Evolutionary conservation across 1,140 invertebrate genomes (phyloP), one percentile per base, ranked within the genome.

Genomic region (Caenorhabditis remanei): DNA sequence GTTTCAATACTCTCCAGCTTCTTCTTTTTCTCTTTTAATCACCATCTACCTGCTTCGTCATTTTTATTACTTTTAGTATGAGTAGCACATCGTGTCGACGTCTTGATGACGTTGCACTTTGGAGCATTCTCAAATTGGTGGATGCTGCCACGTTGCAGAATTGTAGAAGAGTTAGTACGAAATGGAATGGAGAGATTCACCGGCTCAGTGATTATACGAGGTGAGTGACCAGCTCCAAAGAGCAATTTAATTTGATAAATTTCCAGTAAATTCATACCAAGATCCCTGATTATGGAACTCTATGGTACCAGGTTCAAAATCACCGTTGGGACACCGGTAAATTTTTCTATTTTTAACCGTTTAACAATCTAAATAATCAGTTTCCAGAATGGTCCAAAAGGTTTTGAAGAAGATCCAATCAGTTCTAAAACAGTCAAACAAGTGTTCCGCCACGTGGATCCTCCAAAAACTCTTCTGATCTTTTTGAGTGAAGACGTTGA

Each of bases 91-190:
- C 46, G n/a, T 79, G 71, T n/a, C 43, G 71, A 24, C 43, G 71
- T 21, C 43, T 79, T 5, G 71, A 79, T 50, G 71, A 79, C 11
- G 71, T 79, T 16, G 71, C 71, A 50, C 21, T 79, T 14, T 79
- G 71, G 71, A 79, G 13, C 9, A 24, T 79, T 79, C 46, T 79
- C 2, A 79, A 79, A 32, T 48, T 9, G 11, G 71, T 79, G 11
- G 71, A 79, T 41, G 71, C 71, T 48, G 6, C 71, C 8, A 79
- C 71, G 46, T 50, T 79, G 46, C 71, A 79, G 19, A 79, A 53
- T 19, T 79, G 71, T 50, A 79, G 71, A 79, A 79, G 71, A 79
- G 71, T 79, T 8, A 43, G 71, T n/a, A 79, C 46, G 19, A 50
- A 79, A 53, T 79, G 71, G 71, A 79, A 79, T 24, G 46, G 40